These are phyloP conservation scores for Archips xylosteana DNA, from an alignment of 2,888 invertebrate species.

Conservation along the genomic window DNA sequence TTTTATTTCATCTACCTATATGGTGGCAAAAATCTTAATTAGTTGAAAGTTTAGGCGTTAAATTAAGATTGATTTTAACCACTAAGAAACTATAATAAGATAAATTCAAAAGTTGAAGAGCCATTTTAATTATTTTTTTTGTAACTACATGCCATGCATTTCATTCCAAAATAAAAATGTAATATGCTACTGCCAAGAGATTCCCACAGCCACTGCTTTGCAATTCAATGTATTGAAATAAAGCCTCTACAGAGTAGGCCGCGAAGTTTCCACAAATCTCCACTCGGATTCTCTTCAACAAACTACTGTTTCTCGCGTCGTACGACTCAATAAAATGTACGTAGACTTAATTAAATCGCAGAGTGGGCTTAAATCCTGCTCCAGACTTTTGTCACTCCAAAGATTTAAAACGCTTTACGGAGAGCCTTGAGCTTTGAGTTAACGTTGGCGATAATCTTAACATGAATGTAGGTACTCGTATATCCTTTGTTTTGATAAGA, in stretches of 20 bases:
- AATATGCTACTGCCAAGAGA: constrained; percentile 21
- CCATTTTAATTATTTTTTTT: not conserved
- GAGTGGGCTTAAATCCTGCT: constrained; percentile 25
- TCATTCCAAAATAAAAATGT: constrained; percentile 20
- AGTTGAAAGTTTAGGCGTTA: not conserved
- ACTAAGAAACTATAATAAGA: not conserved
- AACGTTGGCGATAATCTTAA: not conserved
- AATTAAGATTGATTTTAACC: not conserved
- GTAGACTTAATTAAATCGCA: constrained; percentile 32
- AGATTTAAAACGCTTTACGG: constrained; percentile 17
- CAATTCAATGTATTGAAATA: constrained; percentile 63
- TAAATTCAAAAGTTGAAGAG: not conserved
- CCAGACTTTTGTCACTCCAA: constrained; percentile 23
- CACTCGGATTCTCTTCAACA: constrained; percentile 29
- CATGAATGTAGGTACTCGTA: not conserved
- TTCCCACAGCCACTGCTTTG: constrained; percentile 55
- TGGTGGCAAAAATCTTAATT: not conserved
- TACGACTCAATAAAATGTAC: constrained; percentile 38
- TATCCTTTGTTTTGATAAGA: not conserved
- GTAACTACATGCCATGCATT: not conserved
- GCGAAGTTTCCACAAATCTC: constrained; percentile 34
- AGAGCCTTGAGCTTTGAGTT: constrained; percentile 3
- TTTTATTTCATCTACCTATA: not conserved
- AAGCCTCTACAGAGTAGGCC: constrained; percentile 43
- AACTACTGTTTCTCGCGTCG: constrained; percentile 39